Evolutionary conservation across 2,113 vertebrate species (phyloP).

Genomic region (Lasiurus cinereus): DNA sequence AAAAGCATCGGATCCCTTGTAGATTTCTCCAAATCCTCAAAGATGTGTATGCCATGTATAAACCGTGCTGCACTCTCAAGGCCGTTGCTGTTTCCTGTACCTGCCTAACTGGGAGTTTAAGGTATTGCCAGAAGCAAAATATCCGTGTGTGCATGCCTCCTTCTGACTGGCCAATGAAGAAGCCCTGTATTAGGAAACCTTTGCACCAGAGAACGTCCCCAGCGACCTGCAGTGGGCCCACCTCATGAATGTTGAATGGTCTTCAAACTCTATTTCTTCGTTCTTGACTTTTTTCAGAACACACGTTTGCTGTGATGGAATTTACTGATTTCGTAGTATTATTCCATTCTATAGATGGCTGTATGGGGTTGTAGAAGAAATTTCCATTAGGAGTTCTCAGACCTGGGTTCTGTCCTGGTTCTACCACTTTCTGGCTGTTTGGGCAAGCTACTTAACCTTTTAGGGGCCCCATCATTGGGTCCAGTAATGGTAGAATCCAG

Average conservation of each 20-base stretch:
- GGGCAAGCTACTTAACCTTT: constrained; percentile 16
- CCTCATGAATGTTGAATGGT: constrained; percentile 86
- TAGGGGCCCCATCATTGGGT: neutral
- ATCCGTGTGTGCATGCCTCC: constrained; percentile 86
- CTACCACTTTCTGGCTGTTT: neutral
- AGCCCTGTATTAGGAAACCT: constrained; percentile 86
- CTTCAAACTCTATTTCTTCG: constrained; percentile 86
- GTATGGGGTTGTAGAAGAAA: neutral
- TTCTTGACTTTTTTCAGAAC: constrained; percentile 78
- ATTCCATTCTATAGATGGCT: neutral
- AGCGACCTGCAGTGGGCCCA: constrained; percentile 75
- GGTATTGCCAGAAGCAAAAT: constrained; percentile 91
- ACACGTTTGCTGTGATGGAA: constrained; percentile 64
- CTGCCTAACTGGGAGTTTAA: constrained; percentile 90
- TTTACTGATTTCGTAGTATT: constrained; percentile 12
- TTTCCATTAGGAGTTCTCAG: neutral
- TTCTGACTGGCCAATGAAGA: constrained; percentile 87
- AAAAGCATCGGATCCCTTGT: constrained; percentile 90
- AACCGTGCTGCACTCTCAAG: constrained; percentile 88
- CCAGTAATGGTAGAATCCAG: neutral
- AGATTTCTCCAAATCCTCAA: constrained; percentile 91
- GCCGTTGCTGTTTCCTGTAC: constrained; percentile 88
- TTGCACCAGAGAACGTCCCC: constrained; percentile 80
- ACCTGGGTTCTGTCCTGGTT: constrained; percentile 47
- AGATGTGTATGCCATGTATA: constrained; percentile 89